phyloP scores from a whole-genome alignment of 1,140 invertebrate genomes.

The Melipona quadrifasciata region DNA sequence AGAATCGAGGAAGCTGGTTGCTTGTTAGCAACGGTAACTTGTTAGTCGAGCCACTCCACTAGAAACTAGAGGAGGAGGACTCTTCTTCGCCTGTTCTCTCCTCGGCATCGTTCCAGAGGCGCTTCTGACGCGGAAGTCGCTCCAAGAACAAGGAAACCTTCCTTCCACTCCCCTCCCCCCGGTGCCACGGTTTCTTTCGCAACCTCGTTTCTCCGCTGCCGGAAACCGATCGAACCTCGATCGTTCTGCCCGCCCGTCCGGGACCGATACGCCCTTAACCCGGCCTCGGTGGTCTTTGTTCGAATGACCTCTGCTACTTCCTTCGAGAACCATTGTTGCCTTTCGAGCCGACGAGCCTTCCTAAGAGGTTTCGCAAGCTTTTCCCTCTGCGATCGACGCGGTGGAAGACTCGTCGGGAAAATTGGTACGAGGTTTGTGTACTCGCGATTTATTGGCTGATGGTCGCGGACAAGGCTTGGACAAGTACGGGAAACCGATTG shows the following conservation, averaged over 20 bases:
- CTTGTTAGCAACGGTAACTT: constrained; percentile 63
- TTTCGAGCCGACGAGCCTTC: constrained; percentile 1
- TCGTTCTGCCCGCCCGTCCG: not conserved
- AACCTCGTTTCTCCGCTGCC: no score
- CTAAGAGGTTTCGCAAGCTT: constrained; percentile 27
- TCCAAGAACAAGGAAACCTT: constrained; percentile 27
- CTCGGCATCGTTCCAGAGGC: constrained; percentile 10
- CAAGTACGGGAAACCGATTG: no score
- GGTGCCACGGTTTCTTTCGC: not conserved
- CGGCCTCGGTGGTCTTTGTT: constrained; percentile 7
- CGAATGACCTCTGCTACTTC: constrained; percentile 28
- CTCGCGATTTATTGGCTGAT: not conserved
- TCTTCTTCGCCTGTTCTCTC: constrained; percentile 48
- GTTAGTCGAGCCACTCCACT: constrained; percentile 59
- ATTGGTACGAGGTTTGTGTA: constrained; percentile 19
- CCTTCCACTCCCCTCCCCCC: not conserved
- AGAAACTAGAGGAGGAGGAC: constrained; percentile 52
- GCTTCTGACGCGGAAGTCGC: constrained; percentile 17
- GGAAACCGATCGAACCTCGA: not conserved
- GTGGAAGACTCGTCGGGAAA: not conserved
- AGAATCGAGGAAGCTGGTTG: constrained; percentile 37
- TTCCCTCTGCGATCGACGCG: not conserved
- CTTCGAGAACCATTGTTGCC: constrained; percentile 20
- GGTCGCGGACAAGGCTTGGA: not conserved
- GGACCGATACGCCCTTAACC: not conserved